Base-by-base conservation (phyloP, 1,140 invertebrate genomes). In the Pseudomyrmex sp. region DNA sequence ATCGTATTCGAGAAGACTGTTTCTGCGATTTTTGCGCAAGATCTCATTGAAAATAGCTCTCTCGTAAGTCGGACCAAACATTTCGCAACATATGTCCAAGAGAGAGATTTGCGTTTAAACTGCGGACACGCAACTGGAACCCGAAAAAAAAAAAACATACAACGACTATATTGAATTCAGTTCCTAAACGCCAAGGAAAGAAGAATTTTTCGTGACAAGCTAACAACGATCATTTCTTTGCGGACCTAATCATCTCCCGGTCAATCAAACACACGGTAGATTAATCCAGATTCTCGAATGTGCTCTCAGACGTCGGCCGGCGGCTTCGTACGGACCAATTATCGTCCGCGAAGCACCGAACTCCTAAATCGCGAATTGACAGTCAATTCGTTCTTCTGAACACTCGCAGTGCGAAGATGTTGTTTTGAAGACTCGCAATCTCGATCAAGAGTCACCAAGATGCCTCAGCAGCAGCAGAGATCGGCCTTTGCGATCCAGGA, bases 401-500 rank as follows among this genome's bases (percentile, higher is more conserved):
- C 5, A 23, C 23, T 12, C 26, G 26, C 26, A 26, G 46, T 2
- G 1, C 59, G 35, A 86, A 79, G 35, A 90, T 90, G 87, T 76
- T 84, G 77, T 85, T 88, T 61, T 88, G 70, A 90, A 35, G 2
- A 3, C 44, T 58, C 63, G 87, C n/a, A 44, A 89, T 88, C 82
- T 58, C 44, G 26, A 15, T 12, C 79, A 48, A 84, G 91, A 73
- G 66, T 84, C 61, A 74, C 86, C 68, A 93, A 94, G 68, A 96
- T 97, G 95, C 97, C 97, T 85, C 97, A 98, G 94, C 95, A 97
- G 95, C 97, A 97, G 86, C 97, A 98, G 93, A 95, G 98, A 88
- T 98, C 97, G 85, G 97, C 98, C 18, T 98, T 98, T 94, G 98
- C 97, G 86, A 98, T 98, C 91, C 98, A 98, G 93, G 98, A 98